Evolutionary conservation across 2,888 invertebrate genomes (phyloP), one percentile per base, ranked within the genome.

Genomic region (Dioctria linearis): DNA sequence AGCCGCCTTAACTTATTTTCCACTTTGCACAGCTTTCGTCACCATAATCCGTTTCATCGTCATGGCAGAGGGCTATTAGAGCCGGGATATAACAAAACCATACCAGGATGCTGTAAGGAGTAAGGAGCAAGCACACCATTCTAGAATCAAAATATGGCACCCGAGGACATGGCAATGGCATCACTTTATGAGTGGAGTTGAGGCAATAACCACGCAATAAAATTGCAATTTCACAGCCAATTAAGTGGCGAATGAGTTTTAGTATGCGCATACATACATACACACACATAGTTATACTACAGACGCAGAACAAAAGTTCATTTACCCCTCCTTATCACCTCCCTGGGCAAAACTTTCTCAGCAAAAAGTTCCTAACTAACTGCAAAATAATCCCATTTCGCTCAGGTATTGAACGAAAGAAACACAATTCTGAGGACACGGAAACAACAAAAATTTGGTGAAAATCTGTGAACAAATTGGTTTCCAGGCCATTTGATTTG

Each of bases 191-290:
- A 54, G 39, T 65, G 51, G n/a, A 57, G 65, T 46, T 49, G 51
- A 63, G 11, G 63, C 78, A 25, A 78, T 78, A 78, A 63, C 75
- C 75, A 75, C 61, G 61, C 61, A 59, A 75, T 59, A 75, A 75
- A 75, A 75, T 59, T 75, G 65, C 78, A 78, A 78, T 78, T 78
- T 78, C 78, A 78, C 78, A 78, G 63, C 78, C 78, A 78, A 78
- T 78, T 78, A 78, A 78, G 40, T 65, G 61, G 61, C 40, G 65
- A 78, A 63, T 61, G 75, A 75, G 59, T 57, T 13, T 40, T 61
- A 11, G 49, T 13, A 25, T 25, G 2, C 9, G 5, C 13, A 59
- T 59, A 59, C 59, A 59, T 11, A 5, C 59, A 59, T n/a, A 5
- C 5, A 46, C 46, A 6, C 46, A 25, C 25, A 25, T 25, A 25